Conservation (phyloP, 2,888 invertebrate species). For the Drosophila tripunctata region DNA sequence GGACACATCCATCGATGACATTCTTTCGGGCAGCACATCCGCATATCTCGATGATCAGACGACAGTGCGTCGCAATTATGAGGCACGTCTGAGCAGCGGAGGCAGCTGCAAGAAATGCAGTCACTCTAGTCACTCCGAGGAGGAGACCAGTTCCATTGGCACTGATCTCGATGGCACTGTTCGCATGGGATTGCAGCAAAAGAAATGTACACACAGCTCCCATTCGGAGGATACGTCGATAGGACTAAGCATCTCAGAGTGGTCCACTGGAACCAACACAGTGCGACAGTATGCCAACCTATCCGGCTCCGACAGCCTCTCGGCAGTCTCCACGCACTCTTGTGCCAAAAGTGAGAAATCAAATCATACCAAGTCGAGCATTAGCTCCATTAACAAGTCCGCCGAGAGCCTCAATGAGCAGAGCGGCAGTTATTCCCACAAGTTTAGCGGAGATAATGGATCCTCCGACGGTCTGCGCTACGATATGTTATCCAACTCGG, state of each 20-base stretch:
- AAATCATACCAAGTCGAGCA: slow-evolving; percentile 86
- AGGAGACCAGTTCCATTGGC: slow-evolving; percentile 90
- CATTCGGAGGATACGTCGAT: slow-evolving; percentile 95
- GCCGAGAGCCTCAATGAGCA: slow-evolving; percentile 85
- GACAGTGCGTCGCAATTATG: slow-evolving; percentile 84
- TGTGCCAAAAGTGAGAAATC: slow-evolving; percentile 87
- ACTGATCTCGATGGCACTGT: slow-evolving; percentile 93
- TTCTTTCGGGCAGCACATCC: slow-evolving; percentile 85
- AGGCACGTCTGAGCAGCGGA: slow-evolving; percentile 85
- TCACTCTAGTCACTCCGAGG: slow-evolving; percentile 90
- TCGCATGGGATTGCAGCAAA: slow-evolving; percentile 90
- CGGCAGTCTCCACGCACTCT: slow-evolving; percentile 86
- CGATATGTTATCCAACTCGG: slow-evolving; percentile 87
- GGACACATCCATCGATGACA: slow-evolving; percentile 87
- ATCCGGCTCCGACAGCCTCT: slow-evolving; percentile 88
- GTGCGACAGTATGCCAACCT: slow-evolving; percentile 92
- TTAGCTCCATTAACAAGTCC: slow-evolving; percentile 87
- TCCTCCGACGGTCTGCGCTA: slow-evolving; percentile 85
- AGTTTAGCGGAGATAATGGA: slow-evolving; percentile 83
- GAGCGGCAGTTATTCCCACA: slow-evolving; percentile 83
- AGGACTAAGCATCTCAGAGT: slow-evolving; percentile 93
- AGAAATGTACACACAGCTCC: slow-evolving; percentile 92
- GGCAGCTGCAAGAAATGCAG: slow-evolving; percentile 87
- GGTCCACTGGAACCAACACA: slow-evolving; percentile 94
- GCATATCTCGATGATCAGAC: slow-evolving; percentile 86